Percentiles rank a stretch among this genome's conserved stretches.
Evolutionary conservation across 2,888 invertebrate genomes (phyloP).

Genomic region (Corythucha ciliata): DNA sequence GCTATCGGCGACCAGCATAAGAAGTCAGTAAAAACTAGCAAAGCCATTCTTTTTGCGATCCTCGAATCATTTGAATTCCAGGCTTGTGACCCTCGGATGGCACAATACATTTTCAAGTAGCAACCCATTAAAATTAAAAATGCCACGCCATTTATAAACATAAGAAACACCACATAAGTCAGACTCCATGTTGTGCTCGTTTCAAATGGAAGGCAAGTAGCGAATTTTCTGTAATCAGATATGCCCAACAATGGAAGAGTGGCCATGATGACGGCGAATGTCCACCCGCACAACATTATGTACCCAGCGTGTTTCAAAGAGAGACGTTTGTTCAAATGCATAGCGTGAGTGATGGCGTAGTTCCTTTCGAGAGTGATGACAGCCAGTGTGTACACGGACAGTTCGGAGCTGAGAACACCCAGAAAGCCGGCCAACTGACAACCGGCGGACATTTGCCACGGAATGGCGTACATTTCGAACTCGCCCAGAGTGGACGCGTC

Average conservation of each 20-base stretch:
- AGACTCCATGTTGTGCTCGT: slow-evolving; percentile 67
- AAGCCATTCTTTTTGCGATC: slow-evolving; percentile 92
- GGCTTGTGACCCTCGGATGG: slow-evolving; percentile 87
- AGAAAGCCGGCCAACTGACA: slow-evolving; percentile 92
- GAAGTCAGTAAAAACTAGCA: slow-evolving; percentile 94
- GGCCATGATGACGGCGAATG: slow-evolving; percentile 78
- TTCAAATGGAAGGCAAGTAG: slow-evolving; percentile 93
- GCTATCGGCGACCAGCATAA: slow-evolving; percentile 98
- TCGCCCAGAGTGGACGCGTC: slow-evolving; percentile 93
- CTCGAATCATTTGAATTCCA: slow-evolving; percentile 97
- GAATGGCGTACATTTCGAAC: slow-evolving; percentile 91
- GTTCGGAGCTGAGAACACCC: slow-evolving; percentile 84
- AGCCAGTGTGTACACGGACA: slow-evolving; percentile 90
- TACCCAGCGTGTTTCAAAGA: slow-evolving; percentile 82
- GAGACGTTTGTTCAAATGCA: slow-evolving; percentile 86
- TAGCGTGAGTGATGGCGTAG: slow-evolving; percentile 95
- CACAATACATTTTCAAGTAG: slow-evolving; percentile 95
- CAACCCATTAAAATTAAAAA: slow-evolving; percentile 92
- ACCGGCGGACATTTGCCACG: slow-evolving; percentile 92
- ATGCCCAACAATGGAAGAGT: slow-evolving; percentile 80
- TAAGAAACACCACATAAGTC: slow-evolving; percentile 80
- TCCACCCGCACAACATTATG: slow-evolving; percentile 91
- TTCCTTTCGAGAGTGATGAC: slow-evolving; percentile 92
- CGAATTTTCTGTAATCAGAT: slow-evolving; percentile 92
- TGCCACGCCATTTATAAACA: slow-evolving; percentile 86